Evolutionary conservation across 2,113 vertebrate species (phyloP).

Genomic region (Ariopsis seemanni): DNA sequence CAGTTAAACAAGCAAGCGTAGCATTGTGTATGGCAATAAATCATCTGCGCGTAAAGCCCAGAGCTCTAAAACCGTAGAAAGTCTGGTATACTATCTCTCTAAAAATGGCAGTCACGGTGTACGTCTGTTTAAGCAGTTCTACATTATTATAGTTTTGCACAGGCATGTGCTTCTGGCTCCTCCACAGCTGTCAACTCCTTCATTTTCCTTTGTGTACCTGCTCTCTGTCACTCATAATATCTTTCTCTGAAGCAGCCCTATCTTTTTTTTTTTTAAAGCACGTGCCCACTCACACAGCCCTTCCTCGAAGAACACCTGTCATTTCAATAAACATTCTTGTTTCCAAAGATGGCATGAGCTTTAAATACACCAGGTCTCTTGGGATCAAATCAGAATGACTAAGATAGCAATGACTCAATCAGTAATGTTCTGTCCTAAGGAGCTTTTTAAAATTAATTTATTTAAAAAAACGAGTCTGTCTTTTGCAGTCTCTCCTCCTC

Average conservation of each 20-base stretch:
- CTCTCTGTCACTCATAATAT: conserved; percentile 13
- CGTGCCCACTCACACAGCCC: conserved; percentile 9
- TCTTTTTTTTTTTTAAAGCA: background rate
- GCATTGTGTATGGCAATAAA: conserved; percentile 47
- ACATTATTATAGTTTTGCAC: conserved; percentile 33
- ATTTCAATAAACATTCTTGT: conserved; percentile 26
- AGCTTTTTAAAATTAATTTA: background rate
- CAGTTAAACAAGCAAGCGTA: conserved; percentile 51
- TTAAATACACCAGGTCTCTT: conserved; percentile 21
- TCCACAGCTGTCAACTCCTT: conserved; percentile 19
- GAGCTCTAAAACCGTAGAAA: conserved; percentile 42
- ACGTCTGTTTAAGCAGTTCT: conserved; percentile 35
- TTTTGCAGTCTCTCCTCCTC: conserved; percentile 12
- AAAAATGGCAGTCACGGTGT: conserved; percentile 43
- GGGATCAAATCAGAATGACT: conserved; percentile 29
- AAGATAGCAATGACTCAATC: conserved; percentile 27
- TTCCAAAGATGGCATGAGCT: conserved; percentile 13
- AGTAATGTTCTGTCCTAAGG: background rate
- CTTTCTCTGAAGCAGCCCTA: background rate
- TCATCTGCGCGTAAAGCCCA: conserved; percentile 47
- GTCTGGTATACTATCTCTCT: conserved; percentile 43
- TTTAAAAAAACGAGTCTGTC: background rate
- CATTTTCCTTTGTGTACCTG: conserved; percentile 18
- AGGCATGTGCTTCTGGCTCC: conserved; percentile 17
- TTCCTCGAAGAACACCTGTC: conserved; percentile 28